phyloP scores from a whole-genome alignment of 2,888 invertebrate species.

The Athalia circularis region DNA sequence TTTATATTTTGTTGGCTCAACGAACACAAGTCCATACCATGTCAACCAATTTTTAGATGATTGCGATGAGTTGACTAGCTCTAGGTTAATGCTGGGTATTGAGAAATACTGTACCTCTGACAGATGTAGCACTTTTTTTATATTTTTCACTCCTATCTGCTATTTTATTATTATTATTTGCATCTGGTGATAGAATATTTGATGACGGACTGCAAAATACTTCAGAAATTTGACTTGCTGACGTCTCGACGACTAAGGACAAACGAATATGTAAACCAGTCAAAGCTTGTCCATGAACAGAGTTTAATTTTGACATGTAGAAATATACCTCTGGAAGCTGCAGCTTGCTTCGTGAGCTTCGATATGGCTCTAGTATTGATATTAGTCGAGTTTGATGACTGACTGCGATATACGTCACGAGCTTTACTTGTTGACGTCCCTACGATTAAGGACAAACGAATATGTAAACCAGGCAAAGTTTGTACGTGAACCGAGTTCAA shows the following conservation, averaged over 20 bases:
- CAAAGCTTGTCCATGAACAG: background rate
- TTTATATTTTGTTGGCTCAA: conserved; percentile 7
- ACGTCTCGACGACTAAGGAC: background rate
- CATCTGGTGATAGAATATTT: conserved; percentile 3
- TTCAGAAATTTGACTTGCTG: background rate
- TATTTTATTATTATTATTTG: conserved; percentile 8
- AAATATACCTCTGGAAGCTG: background rate
- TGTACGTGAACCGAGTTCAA: background rate
- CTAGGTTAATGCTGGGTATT: conserved; percentile 6
- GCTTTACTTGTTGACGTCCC: background rate
- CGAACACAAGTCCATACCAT: conserved; percentile 6
- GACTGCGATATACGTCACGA: background rate
- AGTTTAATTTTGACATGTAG: background rate
- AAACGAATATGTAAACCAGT: background rate
- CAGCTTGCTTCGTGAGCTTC: background rate
- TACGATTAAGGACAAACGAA: background rate
- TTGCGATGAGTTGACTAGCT: conserved; percentile 12
- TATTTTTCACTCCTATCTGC: background rate
- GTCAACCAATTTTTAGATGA: background rate
- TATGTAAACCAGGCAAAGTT: background rate
- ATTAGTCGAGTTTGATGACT: no score
- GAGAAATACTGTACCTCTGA: conserved; percentile 8
- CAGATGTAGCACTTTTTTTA: background rate
- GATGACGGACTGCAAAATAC: background rate
- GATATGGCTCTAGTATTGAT: no score